Conservation (phyloP, 1,140 invertebrate genomes). For the Drosophila quadrilineata region DNA sequence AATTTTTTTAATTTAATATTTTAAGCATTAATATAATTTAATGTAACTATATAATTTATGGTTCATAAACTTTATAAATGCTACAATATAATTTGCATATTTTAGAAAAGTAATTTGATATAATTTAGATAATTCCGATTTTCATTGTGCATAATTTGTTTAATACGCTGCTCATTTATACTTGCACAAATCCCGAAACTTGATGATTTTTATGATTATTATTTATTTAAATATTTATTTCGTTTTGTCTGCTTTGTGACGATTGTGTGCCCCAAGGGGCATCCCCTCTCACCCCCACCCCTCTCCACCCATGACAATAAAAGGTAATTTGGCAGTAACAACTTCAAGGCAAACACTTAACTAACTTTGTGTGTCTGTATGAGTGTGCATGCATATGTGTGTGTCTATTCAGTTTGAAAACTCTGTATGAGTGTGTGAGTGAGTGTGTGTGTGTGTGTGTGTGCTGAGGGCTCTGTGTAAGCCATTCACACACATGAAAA, state of each 20-base stretch:
- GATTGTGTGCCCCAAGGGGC: slow-evolving; percentile 30
- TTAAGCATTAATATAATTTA: too few species aligned
- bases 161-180: slow-evolving; percentile 17
- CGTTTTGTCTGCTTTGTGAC: slow-evolving; percentile 14
- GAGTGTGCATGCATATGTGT: not conserved
- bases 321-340: slow-evolving; percentile 73
- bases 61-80: too few species aligned
- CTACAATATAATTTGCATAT: too few species aligned
- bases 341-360: slow-evolving; percentile 71
- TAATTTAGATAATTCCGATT: not conserved
- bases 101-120: slow-evolving; percentile 8
- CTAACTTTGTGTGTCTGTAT: slow-evolving; percentile 48
- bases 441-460: slow-evolving; percentile 24
- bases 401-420: slow-evolving; percentile 5
- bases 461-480: too few species aligned
- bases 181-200: not conserved
- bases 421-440: not conserved
- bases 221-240: slow-evolving; percentile 7
- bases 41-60: too few species aligned
- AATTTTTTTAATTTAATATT: too few species aligned
- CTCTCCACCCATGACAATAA: slow-evolving; percentile 58
- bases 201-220: slow-evolving; percentile 11
- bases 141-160: slow-evolving; percentile 29
- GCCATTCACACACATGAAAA: slow-evolving; percentile 69
- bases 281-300: too few species aligned